Conservation (phyloP, 2,888 invertebrate species). For the Odontomyia ornata region DNA sequence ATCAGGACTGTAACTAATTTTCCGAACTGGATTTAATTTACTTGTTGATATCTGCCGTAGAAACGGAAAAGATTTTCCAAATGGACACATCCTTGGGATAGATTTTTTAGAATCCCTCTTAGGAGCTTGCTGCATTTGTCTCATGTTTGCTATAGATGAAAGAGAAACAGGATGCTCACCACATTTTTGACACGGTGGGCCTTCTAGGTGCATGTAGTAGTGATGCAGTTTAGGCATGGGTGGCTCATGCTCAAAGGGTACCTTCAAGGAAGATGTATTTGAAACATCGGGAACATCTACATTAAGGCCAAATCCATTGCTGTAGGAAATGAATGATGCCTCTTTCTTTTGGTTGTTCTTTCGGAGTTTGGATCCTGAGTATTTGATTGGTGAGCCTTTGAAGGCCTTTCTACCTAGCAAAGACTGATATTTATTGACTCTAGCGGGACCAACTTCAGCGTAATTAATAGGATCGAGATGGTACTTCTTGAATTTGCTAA, state of each 20-base stretch:
- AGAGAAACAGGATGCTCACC: background rate
- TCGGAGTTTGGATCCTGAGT: background rate
- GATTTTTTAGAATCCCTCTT: background rate
- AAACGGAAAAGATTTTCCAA: background rate
- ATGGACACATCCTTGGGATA: background rate
- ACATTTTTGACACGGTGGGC: background rate
- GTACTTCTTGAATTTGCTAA: background rate
- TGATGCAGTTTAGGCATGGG: conserved; percentile 22
- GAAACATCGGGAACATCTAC: conserved; percentile 4
- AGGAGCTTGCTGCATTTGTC: background rate
- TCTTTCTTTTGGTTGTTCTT: conserved; percentile 24
- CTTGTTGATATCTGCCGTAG: background rate
- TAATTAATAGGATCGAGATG: background rate
- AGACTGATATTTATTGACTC: background rate
- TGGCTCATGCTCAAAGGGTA: background rate
- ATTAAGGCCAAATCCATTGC: conserved; percentile 20
- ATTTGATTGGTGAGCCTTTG: background rate
- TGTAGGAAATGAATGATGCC: background rate
- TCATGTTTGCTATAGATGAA: conserved; percentile 3
- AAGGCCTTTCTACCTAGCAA: background rate
- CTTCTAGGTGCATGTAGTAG: conserved; percentile 10
- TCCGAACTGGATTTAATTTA: background rate
- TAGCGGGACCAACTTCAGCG: background rate
- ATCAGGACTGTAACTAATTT: background rate
- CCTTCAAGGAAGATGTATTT: background rate